A percentile compares a stretch with the other conserved stretches of the same genome.
Evolutionary conservation across 2,113 vertebrate species (phyloP).

Genomic region (Philantomba maxwellii): DNA sequence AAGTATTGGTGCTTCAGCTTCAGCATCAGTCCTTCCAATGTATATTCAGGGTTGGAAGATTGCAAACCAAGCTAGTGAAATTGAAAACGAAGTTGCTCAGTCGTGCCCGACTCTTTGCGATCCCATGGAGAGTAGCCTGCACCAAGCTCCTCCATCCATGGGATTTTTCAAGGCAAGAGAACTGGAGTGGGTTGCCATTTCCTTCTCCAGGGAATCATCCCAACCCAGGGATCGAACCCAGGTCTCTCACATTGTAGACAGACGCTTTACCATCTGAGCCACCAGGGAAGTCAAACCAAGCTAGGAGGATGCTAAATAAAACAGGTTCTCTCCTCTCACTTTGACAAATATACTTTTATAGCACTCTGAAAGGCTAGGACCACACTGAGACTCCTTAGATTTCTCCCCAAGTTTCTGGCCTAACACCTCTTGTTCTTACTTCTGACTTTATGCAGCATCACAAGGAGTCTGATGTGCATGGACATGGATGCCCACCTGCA

Average conservation of each 20-base stretch:
- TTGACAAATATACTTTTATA: not conserved
- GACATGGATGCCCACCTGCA: rapidly evolving
- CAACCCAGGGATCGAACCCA: too few relatives aligned
- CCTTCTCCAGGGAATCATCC: too few relatives aligned
- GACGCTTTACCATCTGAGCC: too few relatives aligned
- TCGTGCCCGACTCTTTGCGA: too few relatives aligned
- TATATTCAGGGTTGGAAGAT: not conserved
- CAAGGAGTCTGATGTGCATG: not conserved
- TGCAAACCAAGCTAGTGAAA: not conserved
- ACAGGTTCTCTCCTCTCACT: too few relatives aligned
- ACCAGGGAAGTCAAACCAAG: not conserved
- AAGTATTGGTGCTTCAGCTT: not conserved
- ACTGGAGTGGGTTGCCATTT: too few relatives aligned
- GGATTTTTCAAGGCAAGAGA: too few relatives aligned
- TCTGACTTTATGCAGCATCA: not conserved
- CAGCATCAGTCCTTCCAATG: not conserved
- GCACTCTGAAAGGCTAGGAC: not conserved
- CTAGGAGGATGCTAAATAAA: not conserved
- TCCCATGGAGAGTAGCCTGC: too few relatives aligned
- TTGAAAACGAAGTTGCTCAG: too few relatives aligned
- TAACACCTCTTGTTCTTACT: not conserved
- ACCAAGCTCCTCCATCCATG: too few relatives aligned
- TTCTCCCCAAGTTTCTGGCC: not conserved
- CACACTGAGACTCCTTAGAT: not conserved
- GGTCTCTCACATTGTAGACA: too few relatives aligned